A percentile compares a stretch with the other conserved stretches of the same genome.
Conservation (phyloP, 2,113 vertebrate genomes). For the Dipodomys ordii region DNA sequence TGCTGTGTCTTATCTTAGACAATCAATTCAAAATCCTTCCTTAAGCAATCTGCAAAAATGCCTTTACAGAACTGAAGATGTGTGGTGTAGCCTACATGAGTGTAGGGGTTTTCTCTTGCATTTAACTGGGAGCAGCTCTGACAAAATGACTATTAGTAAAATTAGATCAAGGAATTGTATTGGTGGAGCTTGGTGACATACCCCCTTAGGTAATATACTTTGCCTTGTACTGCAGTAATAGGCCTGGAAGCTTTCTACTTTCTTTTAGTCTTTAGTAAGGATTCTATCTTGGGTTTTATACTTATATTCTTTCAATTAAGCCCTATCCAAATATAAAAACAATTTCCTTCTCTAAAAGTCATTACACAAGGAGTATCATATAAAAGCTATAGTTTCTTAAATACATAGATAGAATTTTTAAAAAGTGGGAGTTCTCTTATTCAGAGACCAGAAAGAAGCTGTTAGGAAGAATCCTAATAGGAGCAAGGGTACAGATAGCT, state of each 20-base stretch:
- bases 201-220: constrained; percentile 60
- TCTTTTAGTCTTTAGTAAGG: constrained; percentile 50
- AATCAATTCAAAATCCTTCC: constrained; percentile 35
- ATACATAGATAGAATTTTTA: constrained; percentile 6
- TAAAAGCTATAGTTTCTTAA: constrained; percentile 57
- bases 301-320: constrained; percentile 77
- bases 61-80: not conserved
- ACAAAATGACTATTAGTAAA: constrained; percentile 64
- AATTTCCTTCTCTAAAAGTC: constrained; percentile 66
- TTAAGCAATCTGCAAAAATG: not conserved
- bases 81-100: constrained; percentile 11
- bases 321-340: constrained; percentile 68
- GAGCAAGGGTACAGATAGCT: no score
- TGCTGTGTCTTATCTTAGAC: constrained; percentile 17
- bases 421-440: not conserved
- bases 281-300: constrained; percentile 34
- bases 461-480: constrained; percentile 53
- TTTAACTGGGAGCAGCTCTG: constrained; percentile 41
- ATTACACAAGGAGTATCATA: constrained; percentile 29
- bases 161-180: constrained; percentile 67
- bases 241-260: constrained; percentile 57
- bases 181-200: constrained; percentile 61
- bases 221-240: constrained; percentile 17
- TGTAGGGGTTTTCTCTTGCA: not conserved
- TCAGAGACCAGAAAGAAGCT: constrained; percentile 21